Evolutionary conservation across 1,140 invertebrate species (phyloP).

Genomic region (Theocolax elegans): DNA sequence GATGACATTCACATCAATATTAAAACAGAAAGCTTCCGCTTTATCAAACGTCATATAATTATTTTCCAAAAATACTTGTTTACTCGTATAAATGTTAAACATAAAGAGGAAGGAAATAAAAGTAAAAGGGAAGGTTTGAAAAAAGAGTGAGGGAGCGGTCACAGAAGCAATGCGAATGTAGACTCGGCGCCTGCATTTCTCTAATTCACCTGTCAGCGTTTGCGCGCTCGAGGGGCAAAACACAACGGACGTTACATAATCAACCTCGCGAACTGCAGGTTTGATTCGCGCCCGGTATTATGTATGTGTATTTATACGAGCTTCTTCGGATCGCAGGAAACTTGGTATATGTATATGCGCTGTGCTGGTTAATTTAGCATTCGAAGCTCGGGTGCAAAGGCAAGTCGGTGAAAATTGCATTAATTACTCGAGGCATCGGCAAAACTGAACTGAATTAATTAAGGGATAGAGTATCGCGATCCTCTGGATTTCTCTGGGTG

Average conservation of each 20-base stretch:
- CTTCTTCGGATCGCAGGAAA: no score
- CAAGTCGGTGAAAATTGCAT: conserved; percentile 27
- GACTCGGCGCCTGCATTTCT: not conserved
- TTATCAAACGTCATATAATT: no score
- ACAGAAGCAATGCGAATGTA: not conserved
- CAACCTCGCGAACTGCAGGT: not conserved
- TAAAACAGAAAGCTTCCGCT: no score
- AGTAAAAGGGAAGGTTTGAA: not conserved
- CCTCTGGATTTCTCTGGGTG: no score
- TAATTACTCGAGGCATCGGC: conserved; percentile 27
- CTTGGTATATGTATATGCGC: not conserved
- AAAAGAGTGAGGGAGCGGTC: not conserved
- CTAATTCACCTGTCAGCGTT: conserved; percentile 27
- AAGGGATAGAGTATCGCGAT: conserved; percentile 8
- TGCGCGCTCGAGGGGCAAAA: not conserved
- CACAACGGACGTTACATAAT: conserved; percentile 32
- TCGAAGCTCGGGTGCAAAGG: not conserved
- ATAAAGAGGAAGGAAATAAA: no score
- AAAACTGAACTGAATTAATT: conserved; percentile 36
- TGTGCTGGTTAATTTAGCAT: conserved; percentile 27
- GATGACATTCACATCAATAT: no score
- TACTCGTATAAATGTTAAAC: no score
- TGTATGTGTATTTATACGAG: no score
- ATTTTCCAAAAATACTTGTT: no score
- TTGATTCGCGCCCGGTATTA: no score